Percentiles rank a stretch among this genome's conserved stretches.
These are phyloP conservation scores for Linnaemya vulpina DNA, from an alignment of 2,888 invertebrate species.

Conservation along the genomic window DNA sequence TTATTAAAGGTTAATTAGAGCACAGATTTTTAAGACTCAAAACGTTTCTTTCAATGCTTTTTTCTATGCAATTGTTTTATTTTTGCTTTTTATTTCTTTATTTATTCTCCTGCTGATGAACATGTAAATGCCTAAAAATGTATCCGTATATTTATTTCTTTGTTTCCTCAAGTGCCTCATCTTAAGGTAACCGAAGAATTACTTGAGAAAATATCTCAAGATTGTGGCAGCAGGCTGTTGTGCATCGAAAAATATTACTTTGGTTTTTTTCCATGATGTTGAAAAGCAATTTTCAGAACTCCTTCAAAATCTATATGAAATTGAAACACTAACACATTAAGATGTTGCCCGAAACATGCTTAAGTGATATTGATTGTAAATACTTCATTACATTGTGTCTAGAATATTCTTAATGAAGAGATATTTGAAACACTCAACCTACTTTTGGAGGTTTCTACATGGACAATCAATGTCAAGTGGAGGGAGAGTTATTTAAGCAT, in stretches of 20 bases:
- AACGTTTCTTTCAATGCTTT: constrained; percentile 7
- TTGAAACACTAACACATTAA: constrained; percentile 1
- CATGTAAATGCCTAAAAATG: constrained; percentile 17
- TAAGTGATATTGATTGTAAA: background rate
- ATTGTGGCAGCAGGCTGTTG: constrained; percentile 7
- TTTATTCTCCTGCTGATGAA: constrained; percentile 16
- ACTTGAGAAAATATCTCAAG: constrained; percentile 46
- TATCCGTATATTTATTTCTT: background rate
- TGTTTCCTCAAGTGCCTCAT: constrained; percentile 43
- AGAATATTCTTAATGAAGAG: background rate
- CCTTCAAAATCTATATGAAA: background rate
- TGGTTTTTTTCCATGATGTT: background rate
- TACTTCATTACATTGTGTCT: background rate
- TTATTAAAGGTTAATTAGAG: constrained; percentile 70
- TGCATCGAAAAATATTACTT: constrained; percentile 3
- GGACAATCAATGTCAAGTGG: constrained; percentile 50
- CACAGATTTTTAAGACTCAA: constrained; percentile 54
- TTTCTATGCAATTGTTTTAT: constrained; percentile 9
- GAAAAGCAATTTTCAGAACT: background rate
- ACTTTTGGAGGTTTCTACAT: background rate
- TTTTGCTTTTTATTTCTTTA: too few relatives aligned
- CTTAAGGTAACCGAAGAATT: constrained; percentile 25
- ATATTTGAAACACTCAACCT: constrained; percentile 10
- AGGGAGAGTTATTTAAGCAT: constrained; percentile 4
- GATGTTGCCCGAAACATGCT: constrained; percentile 11